Base-by-base conservation (phyloP, 1,140 invertebrate genomes). In the Sycobia sp. region DNA sequence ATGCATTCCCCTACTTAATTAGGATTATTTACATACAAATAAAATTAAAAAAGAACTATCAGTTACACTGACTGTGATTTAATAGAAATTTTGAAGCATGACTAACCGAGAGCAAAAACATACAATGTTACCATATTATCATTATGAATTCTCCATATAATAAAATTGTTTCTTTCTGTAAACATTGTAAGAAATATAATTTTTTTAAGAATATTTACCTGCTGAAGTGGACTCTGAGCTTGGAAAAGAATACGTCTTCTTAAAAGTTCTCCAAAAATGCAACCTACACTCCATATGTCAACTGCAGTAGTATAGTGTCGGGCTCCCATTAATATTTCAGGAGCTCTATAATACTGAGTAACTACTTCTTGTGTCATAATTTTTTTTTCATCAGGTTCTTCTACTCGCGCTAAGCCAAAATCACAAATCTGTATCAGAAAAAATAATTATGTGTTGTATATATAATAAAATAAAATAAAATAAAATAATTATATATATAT, bases 361-460 rank as follows among this genome's bases (percentile, higher is more conserved):
- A 97, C 95, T 50, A 97, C 94, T 85, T 99, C 97, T 83, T 99
- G 97, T 29, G 97, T 99, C 96, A 99, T 99, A 76, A 95, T 90
- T 80, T 92, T 91, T 67, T 86, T 89, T 72, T 89, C 86, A 73
- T 99, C 96, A 0, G 93, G 92, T 75, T 98, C 95, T 81, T 97
- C 93, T 43, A 99, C 95, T 63, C 94, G 83, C 7, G 97, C 95
- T 72, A 98, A 82, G 2, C 96, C 96, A 81, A 98, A 98, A 84
- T 99, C 97, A 86, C 97, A 99, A 82, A 99, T 99, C 90, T 93
- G 73, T n/a, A n/a, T n/a, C n/a, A n/a, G n/a, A n/a, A 20, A 76
- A 73, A 66, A 67, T n/a, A n/a, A n/a, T n/a, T n/a, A n/a, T n/a
- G n/a, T n/a, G n/a, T n/a, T 34, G 32, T 34, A 34, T 11, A 34